Base-by-base conservation (phyloP, 2,888 invertebrate species). In the Aphodius granarius region DNA sequence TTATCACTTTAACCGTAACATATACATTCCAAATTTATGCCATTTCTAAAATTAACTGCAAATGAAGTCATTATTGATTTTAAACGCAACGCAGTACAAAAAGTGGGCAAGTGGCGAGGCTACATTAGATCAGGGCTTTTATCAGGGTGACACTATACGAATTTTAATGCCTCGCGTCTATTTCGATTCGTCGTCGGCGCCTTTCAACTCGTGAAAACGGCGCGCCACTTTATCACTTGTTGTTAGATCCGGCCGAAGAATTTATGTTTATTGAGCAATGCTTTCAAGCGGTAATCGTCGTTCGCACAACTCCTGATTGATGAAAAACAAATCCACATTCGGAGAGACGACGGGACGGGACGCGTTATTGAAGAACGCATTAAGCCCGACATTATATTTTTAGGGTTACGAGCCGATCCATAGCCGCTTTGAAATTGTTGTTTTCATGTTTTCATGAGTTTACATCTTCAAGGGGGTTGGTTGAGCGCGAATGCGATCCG, bases 221-320 rank as follows among this genome's bases (percentile, higher is more conserved):
- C 43, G 43, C 43, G 43, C 43, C 43, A 68, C 22, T 68, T 68
- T 68, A 68, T 68, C 68, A 68, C 68, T 68, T 68, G 68, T 68
- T 68, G 68, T 68, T 68, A 68, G 68, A 21, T 68, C 21, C 19
- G 68, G 68, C 20, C 68, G 68, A 20, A 20, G 22, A 68, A 68
- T 68, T 68, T 68, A 68, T 68, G 68, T 68, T 68, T 68, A 68
- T 68, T 68, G 68, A 68, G 68, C 68, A 68, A 68, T 20, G 68
- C 68, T 68, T 68, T 68, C 68, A 68, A 21, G 20, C 21, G 22
- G 68, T 68, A 68, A 68, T 68, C 21, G 20, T n/a, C 68, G 21
- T 66, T 66, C 20, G 66, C 19, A 19, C 20, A 66, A 43, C 43
- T 43, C n/a, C 13, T n/a, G 68, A 68, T 68, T 20, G 68, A 68